Evolutionary conservation across 2,113 vertebrate genomes (phyloP).

Genomic region (Lagopus leucura): DNA sequence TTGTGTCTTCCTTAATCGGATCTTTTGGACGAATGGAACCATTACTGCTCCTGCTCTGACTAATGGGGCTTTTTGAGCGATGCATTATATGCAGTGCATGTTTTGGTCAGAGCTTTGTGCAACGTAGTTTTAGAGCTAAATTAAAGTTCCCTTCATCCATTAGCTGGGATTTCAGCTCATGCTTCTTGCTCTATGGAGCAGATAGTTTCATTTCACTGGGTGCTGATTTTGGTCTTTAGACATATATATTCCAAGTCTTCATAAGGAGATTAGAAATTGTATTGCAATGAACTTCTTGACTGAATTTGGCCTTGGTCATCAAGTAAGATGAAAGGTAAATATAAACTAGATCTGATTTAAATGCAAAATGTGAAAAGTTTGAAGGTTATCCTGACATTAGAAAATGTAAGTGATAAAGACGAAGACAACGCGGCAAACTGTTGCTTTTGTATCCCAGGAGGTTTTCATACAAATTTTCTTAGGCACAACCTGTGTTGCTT

Average conservation of each 20-base stretch:
- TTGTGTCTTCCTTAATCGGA: not conserved
- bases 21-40: not conserved
- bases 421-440: not conserved
- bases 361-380: not conserved
- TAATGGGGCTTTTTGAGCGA: fast-evolving
- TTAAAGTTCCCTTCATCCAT: not conserved
- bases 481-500: not conserved
- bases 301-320: not conserved
- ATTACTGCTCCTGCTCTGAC: not conserved
- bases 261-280: not conserved
- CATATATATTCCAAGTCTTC: not conserved
- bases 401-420: not conserved
- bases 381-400: not conserved
- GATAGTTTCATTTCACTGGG: not conserved
- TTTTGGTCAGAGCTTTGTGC: not conserved
- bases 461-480: not conserved
- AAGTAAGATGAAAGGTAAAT: not conserved
- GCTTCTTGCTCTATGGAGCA: not conserved
- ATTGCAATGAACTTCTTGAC: not conserved
- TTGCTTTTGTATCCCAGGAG: not conserved
- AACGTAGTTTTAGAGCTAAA: not conserved
- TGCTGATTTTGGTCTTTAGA: not conserved
- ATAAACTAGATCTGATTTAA: not conserved
- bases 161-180: not conserved
- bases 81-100: not conserved